A percentile compares a stretch with the other conserved stretches of the same genome.
Evolutionary conservation across 1,140 invertebrate species (phyloP).

Genomic region (Coelopa frigida): DNA sequence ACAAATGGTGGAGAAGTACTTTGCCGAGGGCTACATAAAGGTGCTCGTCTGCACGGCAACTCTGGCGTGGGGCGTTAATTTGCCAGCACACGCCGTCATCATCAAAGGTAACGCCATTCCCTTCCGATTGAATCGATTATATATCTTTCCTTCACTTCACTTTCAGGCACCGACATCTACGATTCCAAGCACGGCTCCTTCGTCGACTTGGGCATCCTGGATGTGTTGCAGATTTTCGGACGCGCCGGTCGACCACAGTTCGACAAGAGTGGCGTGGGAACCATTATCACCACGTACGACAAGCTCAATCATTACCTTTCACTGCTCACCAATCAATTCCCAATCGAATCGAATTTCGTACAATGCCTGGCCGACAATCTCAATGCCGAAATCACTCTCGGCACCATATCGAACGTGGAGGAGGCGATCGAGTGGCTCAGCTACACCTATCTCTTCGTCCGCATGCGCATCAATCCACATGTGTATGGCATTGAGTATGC

Average conservation of each 20-base stretch:
- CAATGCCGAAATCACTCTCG: constrained; percentile 93
- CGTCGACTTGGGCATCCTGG: constrained; percentile 92
- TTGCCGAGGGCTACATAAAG: constrained; percentile 81
- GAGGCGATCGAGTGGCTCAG: constrained; percentile 97
- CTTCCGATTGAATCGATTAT: not conserved
- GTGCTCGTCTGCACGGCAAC: constrained; percentile 97
- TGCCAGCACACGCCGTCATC: constrained; percentile 95
- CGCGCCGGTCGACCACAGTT: constrained; percentile 94
- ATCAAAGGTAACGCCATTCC: constrained; percentile 58
- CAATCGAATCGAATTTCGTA: constrained; percentile 97
- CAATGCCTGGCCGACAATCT: constrained; percentile 89
- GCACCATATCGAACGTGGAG: constrained; percentile 89
- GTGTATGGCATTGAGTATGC: constrained; percentile 77
- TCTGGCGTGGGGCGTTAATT: constrained; percentile 98
- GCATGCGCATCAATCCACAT: constrained; percentile 89
- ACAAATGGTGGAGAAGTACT: constrained; percentile 81
- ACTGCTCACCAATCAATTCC: constrained; percentile 91
- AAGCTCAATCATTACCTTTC: constrained; percentile 93
- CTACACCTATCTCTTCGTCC: constrained; percentile 93
- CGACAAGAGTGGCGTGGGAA: constrained; percentile 84
- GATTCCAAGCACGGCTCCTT: constrained; percentile 92
- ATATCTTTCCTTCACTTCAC: not conserved
- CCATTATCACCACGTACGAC: constrained; percentile 90
- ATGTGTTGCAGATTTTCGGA: constrained; percentile 99
- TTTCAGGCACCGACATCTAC: constrained; percentile 88